Conservation (phyloP, 2,888 invertebrate genomes). For the Nezara viridula region DNA sequence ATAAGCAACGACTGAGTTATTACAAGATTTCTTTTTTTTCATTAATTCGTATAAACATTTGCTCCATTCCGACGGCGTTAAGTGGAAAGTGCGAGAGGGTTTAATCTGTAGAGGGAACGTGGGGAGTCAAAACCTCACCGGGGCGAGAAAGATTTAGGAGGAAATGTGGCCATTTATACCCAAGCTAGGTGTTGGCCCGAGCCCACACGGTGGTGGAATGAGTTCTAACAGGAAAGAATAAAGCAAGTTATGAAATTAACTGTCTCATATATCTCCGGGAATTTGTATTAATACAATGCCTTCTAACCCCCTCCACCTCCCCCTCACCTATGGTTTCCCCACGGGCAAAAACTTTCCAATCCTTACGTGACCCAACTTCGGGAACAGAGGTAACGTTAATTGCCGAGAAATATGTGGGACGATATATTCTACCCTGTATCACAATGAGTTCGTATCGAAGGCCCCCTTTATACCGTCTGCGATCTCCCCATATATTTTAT, state of each 20-base stretch:
- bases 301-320: neutral
- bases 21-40: no score
- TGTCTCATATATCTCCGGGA: constrained; percentile 53
- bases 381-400: constrained; percentile 22
- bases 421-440: neutral
- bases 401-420: constrained; percentile 33
- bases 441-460: constrained; percentile 22
- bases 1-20: no score
- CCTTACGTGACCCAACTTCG: constrained; percentile 48
- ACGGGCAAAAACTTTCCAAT: constrained; percentile 36
- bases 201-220: neutral
- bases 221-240: constrained; percentile 57
- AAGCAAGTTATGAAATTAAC: constrained; percentile 57
- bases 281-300: constrained; percentile 56
- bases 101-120: neutral
- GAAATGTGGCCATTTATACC: constrained; percentile 34
- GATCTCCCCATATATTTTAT: no score
- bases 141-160: constrained; percentile 24
- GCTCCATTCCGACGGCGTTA: neutral
- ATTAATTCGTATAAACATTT: neutral
- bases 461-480: neutral
- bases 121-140: constrained; percentile 31
- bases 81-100: neutral
- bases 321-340: neutral
- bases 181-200: constrained; percentile 19